Base-by-base conservation (phyloP, 2,888 invertebrate genomes). In the Ischnus inquisitorius region DNA sequence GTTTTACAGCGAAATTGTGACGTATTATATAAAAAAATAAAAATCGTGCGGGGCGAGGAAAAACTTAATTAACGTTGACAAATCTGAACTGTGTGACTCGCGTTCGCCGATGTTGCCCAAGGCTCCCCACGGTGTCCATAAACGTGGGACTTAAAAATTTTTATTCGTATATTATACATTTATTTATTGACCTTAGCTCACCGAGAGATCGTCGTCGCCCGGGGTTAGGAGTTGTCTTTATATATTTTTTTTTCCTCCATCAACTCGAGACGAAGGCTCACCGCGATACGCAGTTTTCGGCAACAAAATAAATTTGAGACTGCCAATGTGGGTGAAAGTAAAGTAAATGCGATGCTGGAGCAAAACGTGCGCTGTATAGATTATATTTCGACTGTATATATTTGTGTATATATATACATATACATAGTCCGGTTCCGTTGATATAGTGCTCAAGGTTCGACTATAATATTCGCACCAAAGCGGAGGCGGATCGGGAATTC, bases 381-480 rank as follows among this genome's bases (percentile, higher is more conserved):
- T 6, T 8, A n/a, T 48, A 14, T n/a, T n/a, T 12, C 14, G 1
- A 4, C 6, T 34, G 34, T 34, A 34, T 34, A 34, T 34, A 34
- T n/a, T n/a, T n/a, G n/a, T n/a, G n/a, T 3, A 34, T 34, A 34
- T 34, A 34, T 34, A 34, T n/a, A 28, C 14, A 60, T 60, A 25
- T 60, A 12, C 60, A 28, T 5, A 39, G 22, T 1, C 16, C 39
- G 64, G 19, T 19, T 34, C 39, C 39, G 16, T 64, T 10, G 16
- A 10, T 39, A 64, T 12, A 39, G 2, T 39, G 1, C 39, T 16
- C 5, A 6, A 25, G 34, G 39, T 64, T n/a, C n/a, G 34, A 34
- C 19, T 64, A 39, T 64, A 64, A 64, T 64, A 39, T 64, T 64
- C n/a, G 64, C 64, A 64, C 64, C 16, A 64, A 51, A 68, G 22